Base-by-base conservation (phyloP, 2,797 vertebrate species). In the Pseudochirops corinnae region DNA sequence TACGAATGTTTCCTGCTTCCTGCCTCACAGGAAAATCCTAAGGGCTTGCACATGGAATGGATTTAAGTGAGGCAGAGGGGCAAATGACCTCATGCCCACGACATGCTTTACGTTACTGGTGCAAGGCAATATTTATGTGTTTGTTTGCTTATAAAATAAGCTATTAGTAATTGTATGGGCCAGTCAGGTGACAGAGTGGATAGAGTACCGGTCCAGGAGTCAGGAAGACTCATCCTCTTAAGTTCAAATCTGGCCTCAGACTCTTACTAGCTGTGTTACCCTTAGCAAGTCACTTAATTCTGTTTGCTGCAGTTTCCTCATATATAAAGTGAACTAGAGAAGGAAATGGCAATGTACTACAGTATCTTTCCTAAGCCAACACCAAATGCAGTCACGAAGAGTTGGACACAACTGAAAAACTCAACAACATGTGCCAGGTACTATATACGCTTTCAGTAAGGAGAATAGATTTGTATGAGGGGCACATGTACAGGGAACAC, bases 21-120 rank as follows among this genome's bases (percentile, higher is more conserved):
- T 97, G 55, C 94, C 96, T 97, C 96, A 93, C 55, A 94, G 95
- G 50, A 50, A 31, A 53, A 33, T 56, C 93, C 50, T 93, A 39
- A 96, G 90, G 56, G 90, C 53, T 60, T 60, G 58, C 28, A 60
- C 28, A 60, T 60, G 28, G 12, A 60, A 60, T 60, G 28, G 58
- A 60, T 31, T 60, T 60, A 60, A 60, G 58, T 29, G 26, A 60
- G 28, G 58, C 58, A 31, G 10, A 60, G 28, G 7, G 12, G 28
- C 10, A 97, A 95, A 90, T 90, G 90, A 92, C 92, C 60, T 56
- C 52, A 24, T 60, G 74, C 94, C 95, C 93, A 82, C 46, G 31
- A 94, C 55, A 92, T 90, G 60, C 93, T 92, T 55, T 57, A 60
- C 6, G 52, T 96, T 96, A 91, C 46, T 94, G 29, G 67, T 57